Conservation (phyloP, 2,888 invertebrate genomes). For the Orthosia gracilis region DNA sequence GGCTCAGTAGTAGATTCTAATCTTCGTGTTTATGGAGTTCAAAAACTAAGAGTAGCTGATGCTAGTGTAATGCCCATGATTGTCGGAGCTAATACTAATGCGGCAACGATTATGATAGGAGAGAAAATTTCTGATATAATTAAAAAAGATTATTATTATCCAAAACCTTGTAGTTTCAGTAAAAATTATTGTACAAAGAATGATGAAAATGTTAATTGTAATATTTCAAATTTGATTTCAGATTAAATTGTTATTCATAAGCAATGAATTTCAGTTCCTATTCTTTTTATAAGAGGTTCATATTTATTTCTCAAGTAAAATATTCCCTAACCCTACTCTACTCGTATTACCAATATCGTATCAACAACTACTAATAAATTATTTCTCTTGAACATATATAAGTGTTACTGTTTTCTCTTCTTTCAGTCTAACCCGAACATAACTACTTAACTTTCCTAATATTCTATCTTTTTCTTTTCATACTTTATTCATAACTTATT, state of each 20-base stretch:
- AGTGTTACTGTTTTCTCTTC: not conserved
- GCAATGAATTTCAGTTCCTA: too few species aligned
- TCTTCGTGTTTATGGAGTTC: conserved; percentile 91
- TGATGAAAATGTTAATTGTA: not conserved
- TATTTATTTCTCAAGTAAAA: too few species aligned
- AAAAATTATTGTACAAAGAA: not conserved
- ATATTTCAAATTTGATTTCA: not conserved
- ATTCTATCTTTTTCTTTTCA: not conserved
- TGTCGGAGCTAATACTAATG: not conserved
- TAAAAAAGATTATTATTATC: not conserved
- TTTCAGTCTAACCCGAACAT: not conserved
- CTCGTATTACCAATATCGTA: too few species aligned
- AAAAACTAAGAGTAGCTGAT: conserved; percentile 92
- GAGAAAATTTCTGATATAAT: not conserved
- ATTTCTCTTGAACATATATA: too few species aligned
- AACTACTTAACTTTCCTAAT: not conserved
- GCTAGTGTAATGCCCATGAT: conserved; percentile 91
- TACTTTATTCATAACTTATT: not conserved
- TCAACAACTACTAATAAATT: too few species aligned
- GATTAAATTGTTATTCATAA: too few species aligned
- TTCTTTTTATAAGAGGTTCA: too few species aligned
- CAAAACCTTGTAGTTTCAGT: not conserved
- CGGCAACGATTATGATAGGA: not conserved
- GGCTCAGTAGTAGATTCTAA: conserved; percentile 93
- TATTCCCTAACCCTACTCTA: not conserved